Base-by-base conservation (phyloP, 1,140 invertebrate genomes). In the Drosophila miranda region DNA sequence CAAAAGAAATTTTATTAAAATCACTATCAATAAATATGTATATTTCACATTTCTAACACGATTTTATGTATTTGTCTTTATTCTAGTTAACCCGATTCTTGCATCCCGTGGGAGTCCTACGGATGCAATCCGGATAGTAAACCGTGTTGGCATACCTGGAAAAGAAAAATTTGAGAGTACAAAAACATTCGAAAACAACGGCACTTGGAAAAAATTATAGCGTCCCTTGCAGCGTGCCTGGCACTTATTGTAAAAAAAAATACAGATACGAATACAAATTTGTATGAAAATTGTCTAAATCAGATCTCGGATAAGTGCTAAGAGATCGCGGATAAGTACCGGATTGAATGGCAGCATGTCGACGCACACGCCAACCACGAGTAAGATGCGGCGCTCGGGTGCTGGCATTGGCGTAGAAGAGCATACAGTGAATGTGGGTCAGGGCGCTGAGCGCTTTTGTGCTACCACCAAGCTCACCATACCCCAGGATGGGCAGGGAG, bases 381-480 rank as follows among this genome's bases (percentile, higher is more conserved):
- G 49, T 19, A 63, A 56, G 38, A 42, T 72, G 7, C 64, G 78
- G 26, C 82, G 81, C 6, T 82, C 78, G 14, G 56, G 64, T 3
- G 28, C 28, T n/a, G 73, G 67, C 13, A 42, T 70, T 8, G 72
- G 66, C 11, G 69, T 78, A 8, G 84, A 90, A 57, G 72, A 89
- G 46, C 84, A 89, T 41, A 80, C 81, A 6, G 49, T 90, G 28
- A 76, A 92, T 78, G 90, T 92, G 60, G 87, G 55, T 52, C 74
- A 78, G 92, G 75, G 90, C 75, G 52, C 92, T 91, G 95, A 95
- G 75, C 93, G 93, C 79, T 92, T 96, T 55, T 92, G 95, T 55
- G 95, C 95, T 1, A 96, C 95, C 11, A 96, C 95, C 14, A 95
- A 95, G 44, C 93, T 96, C 38, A 93, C 93, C 1, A 92, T 96